A percentile compares a stretch with the other conserved stretches of the same genome.
Conservation (phyloP, 2,113 vertebrate genomes). For the Sylvilagus bachmani region DNA sequence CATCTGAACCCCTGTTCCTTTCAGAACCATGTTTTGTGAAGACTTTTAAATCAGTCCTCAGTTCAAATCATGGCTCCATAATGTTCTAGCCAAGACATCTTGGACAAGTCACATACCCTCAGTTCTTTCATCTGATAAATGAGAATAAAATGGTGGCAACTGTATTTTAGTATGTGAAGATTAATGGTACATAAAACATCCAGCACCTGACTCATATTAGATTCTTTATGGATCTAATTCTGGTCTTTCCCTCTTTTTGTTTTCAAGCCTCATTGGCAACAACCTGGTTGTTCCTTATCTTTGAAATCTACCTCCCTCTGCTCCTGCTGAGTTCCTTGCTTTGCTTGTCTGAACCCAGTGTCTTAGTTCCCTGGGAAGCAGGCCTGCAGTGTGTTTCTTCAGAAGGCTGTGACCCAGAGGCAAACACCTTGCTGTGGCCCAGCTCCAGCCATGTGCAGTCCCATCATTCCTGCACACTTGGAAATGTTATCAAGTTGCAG, state of each 20-base stretch:
- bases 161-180: not conserved
- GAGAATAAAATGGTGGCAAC: not conserved
- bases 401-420: constrained; percentile 17
- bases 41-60: not conserved
- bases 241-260: not conserved
- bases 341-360: not conserved
- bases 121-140: constrained; percentile 17
- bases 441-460: rapidly evolving
- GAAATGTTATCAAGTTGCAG: constrained; percentile 69
- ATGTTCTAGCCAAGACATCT: not conserved
- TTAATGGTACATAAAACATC: not conserved
- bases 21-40: not conserved
- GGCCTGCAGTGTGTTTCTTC: not conserved
- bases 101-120: not conserved
- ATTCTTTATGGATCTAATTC: not conserved
- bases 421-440: not conserved
- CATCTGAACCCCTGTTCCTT: constrained; percentile 5
- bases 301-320: not conserved
- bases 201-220: not conserved
- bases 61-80: not conserved
- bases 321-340: not conserved
- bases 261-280: constrained; percentile 27
- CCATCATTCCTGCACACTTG: not conserved
- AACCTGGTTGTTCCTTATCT: not conserved
- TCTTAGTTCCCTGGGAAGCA: constrained; percentile 25